Base-by-base conservation (phyloP, 2,113 vertebrate genomes). In the Clarias magur region DNA sequence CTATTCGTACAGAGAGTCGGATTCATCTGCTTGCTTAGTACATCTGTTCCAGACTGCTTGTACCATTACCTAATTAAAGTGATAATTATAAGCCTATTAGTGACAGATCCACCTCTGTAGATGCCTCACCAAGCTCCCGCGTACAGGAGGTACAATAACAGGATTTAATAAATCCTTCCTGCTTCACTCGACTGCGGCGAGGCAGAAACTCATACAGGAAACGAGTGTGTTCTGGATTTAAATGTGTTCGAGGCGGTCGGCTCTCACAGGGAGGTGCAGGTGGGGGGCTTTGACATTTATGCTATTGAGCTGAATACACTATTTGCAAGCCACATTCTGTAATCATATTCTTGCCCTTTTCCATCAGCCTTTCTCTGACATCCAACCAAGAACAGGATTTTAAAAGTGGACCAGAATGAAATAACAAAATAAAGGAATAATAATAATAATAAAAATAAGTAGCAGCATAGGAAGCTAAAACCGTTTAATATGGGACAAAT, bases 101-200 rank as follows among this genome's bases (percentile, higher is more conserved):
- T n/a, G 30, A 82, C 48, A 12, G 60, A 82, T 65, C 48, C 42
- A 25, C 94, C 93, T 59, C 8, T 30, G 4, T 59, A 34, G 78
- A 23, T 5, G 0, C 56, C 8, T 30, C 75, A 34, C 3, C 19
- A 21, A 21, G 78, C 93, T 92, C 93, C 94, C 92, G 94, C 92
- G 92, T 93, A 93, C 90, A 93, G 92, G 91, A 59, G 25, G 57
- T 38, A 80, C 94, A 93, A 95, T 93, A 86, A 90, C 86, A 80
- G 91, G 88, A 92, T 93, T 87, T 91, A 91, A 89, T 90, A 93
- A 92, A 94, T 94, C 93, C 93, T 93, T 93, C 93, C 92, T 93
- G 92, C 95, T 93, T 90, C 90, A 84, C 87, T 86, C 91, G 88
- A 93, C 89, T 92, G 88, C 89, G 83, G 73, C 88, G 89, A 89